Conservation (phyloP, 2,888 invertebrate species). For the Molorchus minor region DNA sequence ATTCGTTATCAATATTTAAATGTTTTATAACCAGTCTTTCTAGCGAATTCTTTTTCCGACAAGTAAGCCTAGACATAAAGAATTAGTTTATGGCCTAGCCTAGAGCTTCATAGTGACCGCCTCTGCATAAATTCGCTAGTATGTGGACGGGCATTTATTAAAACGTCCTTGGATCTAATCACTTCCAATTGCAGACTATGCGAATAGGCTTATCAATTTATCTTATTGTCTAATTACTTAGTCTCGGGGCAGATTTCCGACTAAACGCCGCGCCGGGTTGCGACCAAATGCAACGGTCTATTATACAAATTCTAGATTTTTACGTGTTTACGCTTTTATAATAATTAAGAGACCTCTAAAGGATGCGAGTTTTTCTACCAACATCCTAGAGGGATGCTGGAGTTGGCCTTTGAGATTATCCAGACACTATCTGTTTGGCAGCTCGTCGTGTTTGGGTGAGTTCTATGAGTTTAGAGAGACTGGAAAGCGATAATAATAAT, state of each 20-base stretch:
- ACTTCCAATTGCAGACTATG: conserved; percentile 9
- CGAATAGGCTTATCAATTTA: conserved; percentile 5
- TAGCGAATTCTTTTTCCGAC: too few relatives aligned
- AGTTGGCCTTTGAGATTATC: neutral
- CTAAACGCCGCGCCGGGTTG: too few relatives aligned
- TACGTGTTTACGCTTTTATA: too few relatives aligned
- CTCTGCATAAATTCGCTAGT: too few relatives aligned
- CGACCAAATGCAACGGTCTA: too few relatives aligned
- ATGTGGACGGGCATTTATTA: conserved; percentile 6
- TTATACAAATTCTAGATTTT: too few relatives aligned
- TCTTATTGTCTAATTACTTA: conserved; percentile 3
- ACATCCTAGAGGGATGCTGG: conserved; percentile 5
- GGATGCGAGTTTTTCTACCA: neutral
- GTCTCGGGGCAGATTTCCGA: conserved; percentile 1
- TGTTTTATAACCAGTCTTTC: too few relatives aligned
- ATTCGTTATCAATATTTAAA: too few relatives aligned
- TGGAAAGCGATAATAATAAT: neutral
- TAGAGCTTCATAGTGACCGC: too few relatives aligned
- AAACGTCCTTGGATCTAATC: conserved; percentile 15
- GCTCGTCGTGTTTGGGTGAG: neutral
- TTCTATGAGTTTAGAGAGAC: neutral
- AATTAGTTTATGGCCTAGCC: too few relatives aligned
- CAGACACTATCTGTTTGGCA: neutral
- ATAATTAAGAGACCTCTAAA: neutral
- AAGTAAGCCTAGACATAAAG: too few relatives aligned